Evolutionary conservation across 2,113 vertebrate genomes (phyloP), one percentile per base, ranked within the genome.

Genomic region (Oreocharis arfaki): DNA sequence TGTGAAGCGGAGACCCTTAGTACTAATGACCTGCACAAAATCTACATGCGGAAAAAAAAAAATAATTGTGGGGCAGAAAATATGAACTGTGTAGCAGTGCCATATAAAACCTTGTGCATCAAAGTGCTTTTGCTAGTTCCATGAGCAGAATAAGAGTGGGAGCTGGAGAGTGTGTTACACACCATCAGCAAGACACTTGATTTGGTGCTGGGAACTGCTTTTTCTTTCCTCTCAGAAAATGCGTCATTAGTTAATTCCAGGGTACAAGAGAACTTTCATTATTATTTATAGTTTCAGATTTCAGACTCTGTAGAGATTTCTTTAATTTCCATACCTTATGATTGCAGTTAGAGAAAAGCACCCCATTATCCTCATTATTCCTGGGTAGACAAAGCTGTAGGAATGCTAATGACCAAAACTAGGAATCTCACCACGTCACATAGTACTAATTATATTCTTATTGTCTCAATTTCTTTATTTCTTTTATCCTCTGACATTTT

Each of bases 231-330:
- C 33, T 61, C 16, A 26, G 24, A 74, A 75, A 77, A 80, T 11
- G 30, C 16, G 13, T 80, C 53, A 57, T 69, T 63, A 65, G 20
- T 73, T 69, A 80, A 61, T 95, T 76, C 46, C 53, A 75, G 41
- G 8, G 13, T 90, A 35, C 37, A 52, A n/a, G 61, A 85, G 13
- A 41, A 70, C 41, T 56, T 70, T 84, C 16, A 19, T 71, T 20
- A 42, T 79, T 88, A 81, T 87, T 94, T 89, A 32, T 55, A 68
- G 42, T 84, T 90, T 95, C 73, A 42, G 24, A 41, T 78, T 91
- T 90, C 61, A 82, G 60, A 18, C 33, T 69, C 47, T 50, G 33
- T 27, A 59, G 81, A 59, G 56, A 44, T 59, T 83, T 90, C 64
- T 82, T 75, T 60, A 44, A 67, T 86, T 93, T 91, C 52, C 26